Conservation (phyloP, 2,888 invertebrate species). For the Nymphalis c-album region DNA sequence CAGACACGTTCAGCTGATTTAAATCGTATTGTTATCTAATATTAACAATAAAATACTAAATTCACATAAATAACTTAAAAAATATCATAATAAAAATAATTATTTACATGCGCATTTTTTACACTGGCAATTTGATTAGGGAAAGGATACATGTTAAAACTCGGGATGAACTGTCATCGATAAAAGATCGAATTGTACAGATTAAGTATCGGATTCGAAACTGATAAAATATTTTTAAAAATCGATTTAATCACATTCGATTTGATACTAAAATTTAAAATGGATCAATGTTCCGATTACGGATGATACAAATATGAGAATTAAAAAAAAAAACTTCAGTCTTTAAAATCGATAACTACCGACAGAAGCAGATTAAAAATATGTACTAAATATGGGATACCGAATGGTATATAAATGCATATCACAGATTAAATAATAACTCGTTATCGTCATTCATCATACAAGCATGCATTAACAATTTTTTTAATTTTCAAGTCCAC, state of each 20-base stretch:
- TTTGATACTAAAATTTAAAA: constrained; percentile 62
- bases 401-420: constrained; percentile 22
- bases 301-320: constrained; percentile 62
- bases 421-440: constrained; percentile 29
- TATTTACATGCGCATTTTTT: constrained; percentile 73
- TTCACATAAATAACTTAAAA: constrained; percentile 79
- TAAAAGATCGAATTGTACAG: constrained; percentile 53
- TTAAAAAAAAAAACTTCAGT: constrained; percentile 68
- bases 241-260: constrained; percentile 73
- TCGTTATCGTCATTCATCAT: constrained; percentile 20
- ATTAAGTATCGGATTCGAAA: constrained; percentile 43
- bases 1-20: constrained; percentile 79
- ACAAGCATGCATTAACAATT: constrained; percentile 4
- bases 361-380: constrained; percentile 23
- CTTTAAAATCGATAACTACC: constrained; percentile 58
- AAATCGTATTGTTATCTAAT: constrained; percentile 57
- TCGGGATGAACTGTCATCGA: constrained; percentile 59
- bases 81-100: constrained; percentile 57
- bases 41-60: constrained; percentile 59
- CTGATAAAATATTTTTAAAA: constrained; percentile 64
- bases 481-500: background rate
- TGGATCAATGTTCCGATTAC: constrained; percentile 65
- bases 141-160: constrained; percentile 50
- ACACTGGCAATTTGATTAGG: constrained; percentile 56
- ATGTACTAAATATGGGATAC: constrained; percentile 24